Evolutionary conservation across 1,140 invertebrate genomes (phyloP).

Genomic region (Lucilia sericata): DNA sequence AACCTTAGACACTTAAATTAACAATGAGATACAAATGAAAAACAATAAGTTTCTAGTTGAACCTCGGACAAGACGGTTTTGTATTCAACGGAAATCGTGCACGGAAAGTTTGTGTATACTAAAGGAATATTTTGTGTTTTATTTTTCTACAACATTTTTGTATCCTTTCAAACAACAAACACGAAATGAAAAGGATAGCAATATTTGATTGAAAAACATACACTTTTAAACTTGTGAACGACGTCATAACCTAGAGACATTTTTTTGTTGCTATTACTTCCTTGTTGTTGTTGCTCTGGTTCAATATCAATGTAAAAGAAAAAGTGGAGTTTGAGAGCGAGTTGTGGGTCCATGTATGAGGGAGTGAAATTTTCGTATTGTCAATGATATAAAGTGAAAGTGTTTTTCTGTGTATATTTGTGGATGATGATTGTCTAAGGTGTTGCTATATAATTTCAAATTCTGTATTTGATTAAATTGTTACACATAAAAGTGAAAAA

Average conservation of each 20-base stretch:
- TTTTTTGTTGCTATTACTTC: conserved; percentile 2
- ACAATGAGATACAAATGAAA: no score
- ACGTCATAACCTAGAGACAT: conserved; percentile 42
- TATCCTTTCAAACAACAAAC: neutral
- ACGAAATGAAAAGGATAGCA: neutral
- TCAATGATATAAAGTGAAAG: conserved; percentile 9
- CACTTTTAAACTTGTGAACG: neutral
- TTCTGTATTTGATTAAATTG: neutral
- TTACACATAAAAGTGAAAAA: neutral
- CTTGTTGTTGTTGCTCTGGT: neutral
- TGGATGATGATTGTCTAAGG: neutral
- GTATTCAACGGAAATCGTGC: neutral
- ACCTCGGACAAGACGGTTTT: conserved; percentile 35
- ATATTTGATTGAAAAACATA: neutral
- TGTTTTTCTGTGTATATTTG: conserved; percentile 5
- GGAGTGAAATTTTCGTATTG: neutral
- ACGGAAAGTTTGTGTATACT: conserved; percentile 40
- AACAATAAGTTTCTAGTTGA: neutral
- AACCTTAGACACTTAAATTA: conserved; percentile 33
- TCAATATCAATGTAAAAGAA: conserved; percentile 11
- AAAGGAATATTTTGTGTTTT: neutral
- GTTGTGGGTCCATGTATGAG: neutral
- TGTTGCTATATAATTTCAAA: neutral
- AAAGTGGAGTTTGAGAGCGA: neutral
- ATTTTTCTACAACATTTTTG: neutral